Evolutionary conservation across 2,113 vertebrate species (phyloP).

Genomic region (Lamprotornis superbus): DNA sequence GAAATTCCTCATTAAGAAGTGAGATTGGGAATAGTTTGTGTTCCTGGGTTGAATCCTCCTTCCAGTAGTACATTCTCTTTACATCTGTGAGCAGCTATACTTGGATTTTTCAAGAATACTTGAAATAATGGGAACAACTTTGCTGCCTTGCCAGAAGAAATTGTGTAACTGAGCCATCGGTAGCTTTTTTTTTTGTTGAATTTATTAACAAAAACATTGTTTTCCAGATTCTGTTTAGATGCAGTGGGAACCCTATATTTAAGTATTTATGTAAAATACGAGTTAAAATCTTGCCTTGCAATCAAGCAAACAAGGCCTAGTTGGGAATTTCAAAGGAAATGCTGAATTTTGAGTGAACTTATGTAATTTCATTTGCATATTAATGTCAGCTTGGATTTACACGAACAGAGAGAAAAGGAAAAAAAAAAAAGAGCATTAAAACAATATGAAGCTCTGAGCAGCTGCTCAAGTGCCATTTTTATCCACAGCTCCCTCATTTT

Average conservation of each 20-base stretch:
- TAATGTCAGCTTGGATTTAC: constrained; percentile 1
- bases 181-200: background rate
- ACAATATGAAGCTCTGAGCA: background rate
- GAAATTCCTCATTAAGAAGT: background rate
- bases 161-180: background rate
- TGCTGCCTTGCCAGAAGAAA: background rate
- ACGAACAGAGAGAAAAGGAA: background rate
- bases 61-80: background rate
- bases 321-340: constrained; percentile 2
- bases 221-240: background rate
- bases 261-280: background rate
- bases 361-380: background rate
- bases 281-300: background rate
- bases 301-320: background rate
- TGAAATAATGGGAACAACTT: background rate
- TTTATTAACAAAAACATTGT: background rate
- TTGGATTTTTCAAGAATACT: background rate
- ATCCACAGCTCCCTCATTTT: background rate
- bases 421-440: background rate
- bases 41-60: background rate
- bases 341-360: background rate
- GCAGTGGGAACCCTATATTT: background rate
- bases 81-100: background rate
- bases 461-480: background rate
- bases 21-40: background rate